phyloP scores from a whole-genome alignment of 2,888 invertebrate species.

The Melikaiella ostensackeni region DNA sequence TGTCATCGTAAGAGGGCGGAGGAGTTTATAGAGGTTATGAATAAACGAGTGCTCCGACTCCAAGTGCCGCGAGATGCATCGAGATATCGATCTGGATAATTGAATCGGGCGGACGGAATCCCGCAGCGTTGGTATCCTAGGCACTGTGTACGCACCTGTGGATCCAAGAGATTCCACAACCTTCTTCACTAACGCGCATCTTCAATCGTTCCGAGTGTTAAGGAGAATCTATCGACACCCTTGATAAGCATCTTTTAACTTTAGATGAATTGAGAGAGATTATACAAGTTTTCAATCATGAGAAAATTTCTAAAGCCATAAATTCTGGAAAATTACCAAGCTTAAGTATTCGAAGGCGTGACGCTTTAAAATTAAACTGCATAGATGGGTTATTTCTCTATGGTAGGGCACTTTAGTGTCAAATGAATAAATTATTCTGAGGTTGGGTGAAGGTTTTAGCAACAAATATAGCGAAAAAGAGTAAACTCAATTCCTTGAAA shows the following conservation, averaged over 20 bases:
- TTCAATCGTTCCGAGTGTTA: slow-evolving; percentile 15
- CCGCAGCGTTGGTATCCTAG: slow-evolving; percentile 65
- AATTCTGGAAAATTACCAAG: not conserved
- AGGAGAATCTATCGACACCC: slow-evolving; percentile 30
- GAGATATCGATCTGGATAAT: slow-evolving; percentile 74
- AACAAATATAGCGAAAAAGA: too few species aligned
- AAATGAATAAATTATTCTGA: too few species aligned
- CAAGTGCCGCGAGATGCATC: slow-evolving; percentile 54
- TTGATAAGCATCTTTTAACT: slow-evolving; percentile 26
- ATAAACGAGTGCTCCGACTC: slow-evolving; percentile 48
- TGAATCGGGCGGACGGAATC: slow-evolving; percentile 71
- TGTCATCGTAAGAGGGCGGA: slow-evolving; percentile 37
- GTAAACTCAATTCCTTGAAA: too few species aligned
- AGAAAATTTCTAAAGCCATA: not conserved
- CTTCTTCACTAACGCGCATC: slow-evolving; percentile 13
- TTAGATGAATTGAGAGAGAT: slow-evolving; percentile 16
- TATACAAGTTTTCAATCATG: not conserved
- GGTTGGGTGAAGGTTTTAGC: too few species aligned
- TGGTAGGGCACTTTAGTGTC: too few species aligned
- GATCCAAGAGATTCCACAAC: slow-evolving; percentile 41
- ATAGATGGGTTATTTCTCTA: too few species aligned
- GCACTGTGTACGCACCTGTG: slow-evolving; percentile 48
- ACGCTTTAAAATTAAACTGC: too few species aligned
- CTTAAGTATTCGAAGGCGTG: too few species aligned
- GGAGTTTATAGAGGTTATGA: slow-evolving; percentile 47